Conservation (phyloP, 2,113 vertebrate genomes). For the Nerophis lumbriciformis region DNA sequence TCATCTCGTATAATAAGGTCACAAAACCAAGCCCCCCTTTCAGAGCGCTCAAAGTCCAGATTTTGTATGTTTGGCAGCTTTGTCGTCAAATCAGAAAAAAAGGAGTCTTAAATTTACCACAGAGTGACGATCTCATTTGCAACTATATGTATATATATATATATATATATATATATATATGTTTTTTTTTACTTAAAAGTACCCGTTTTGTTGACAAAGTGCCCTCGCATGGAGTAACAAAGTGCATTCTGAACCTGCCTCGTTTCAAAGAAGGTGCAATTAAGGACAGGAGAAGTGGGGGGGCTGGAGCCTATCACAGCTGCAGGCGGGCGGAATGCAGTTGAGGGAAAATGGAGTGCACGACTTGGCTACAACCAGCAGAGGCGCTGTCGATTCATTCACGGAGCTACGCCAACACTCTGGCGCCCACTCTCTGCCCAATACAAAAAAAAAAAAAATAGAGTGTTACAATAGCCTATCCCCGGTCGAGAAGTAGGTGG, state of each 20-base stretch:
- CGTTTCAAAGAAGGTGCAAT: slow-evolving; percentile 67
- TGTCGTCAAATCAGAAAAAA: slow-evolving; percentile 58
- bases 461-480: background rate
- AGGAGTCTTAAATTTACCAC: slow-evolving; percentile 34
- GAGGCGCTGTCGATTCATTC: too few species aligned
- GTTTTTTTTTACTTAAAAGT: slow-evolving; percentile 57
- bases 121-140: slow-evolving; percentile 54
- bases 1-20: slow-evolving; percentile 40
- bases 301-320: too few species aligned
- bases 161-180: slow-evolving; percentile 16
- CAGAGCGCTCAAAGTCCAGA: slow-evolving; percentile 23
- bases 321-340: background rate
- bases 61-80: slow-evolving; percentile 62
- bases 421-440: too few species aligned
- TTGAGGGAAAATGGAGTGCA: background rate
- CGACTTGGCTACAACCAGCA: too few species aligned
- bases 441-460: background rate
- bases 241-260: slow-evolving; percentile 71
- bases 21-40: slow-evolving; percentile 39
- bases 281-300: slow-evolving; percentile 1
- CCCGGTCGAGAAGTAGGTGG: background rate
- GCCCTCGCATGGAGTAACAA: slow-evolving; percentile 69
- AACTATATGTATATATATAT: slow-evolving; percentile 10
- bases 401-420: too few species aligned
- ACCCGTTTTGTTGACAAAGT: slow-evolving; percentile 76